A percentile compares a stretch with the other conserved stretches of the same genome.
Conservation (phyloP, 2,113 vertebrate species). For the Apteryx owenii region DNA sequence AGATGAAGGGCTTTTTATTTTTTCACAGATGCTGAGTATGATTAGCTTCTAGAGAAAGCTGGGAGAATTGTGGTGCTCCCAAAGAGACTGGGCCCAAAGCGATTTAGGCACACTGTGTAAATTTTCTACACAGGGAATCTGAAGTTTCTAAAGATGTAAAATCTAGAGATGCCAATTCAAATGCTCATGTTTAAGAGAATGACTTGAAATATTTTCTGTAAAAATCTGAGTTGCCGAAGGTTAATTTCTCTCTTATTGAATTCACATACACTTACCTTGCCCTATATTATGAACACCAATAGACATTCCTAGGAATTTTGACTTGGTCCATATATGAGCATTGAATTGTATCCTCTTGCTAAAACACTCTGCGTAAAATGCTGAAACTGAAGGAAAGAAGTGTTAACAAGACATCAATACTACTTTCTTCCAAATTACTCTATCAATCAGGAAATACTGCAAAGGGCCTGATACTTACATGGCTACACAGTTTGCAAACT, state of each 20-base stretch:
- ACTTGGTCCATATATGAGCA: conserved; percentile 99
- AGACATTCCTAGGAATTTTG: conserved; percentile 98
- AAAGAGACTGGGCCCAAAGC: not conserved
- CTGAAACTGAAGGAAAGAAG: conserved; percentile 89
- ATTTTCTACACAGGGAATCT: not conserved
- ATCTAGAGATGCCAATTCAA: not conserved
- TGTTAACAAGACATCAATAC: not conserved
- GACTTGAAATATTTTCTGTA: not conserved
- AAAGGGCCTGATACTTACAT: not conserved
- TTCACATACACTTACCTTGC: conserved; percentile 83
- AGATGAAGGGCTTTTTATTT: not conserved
- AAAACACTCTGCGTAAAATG: conserved; percentile 97
- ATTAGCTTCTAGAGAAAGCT: not conserved
- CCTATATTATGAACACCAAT: conserved; percentile 99
- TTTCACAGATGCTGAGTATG: not conserved
- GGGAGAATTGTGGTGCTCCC: not conserved
- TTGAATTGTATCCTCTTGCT: conserved; percentile 98
- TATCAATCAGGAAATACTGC: not conserved
- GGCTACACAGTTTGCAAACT: not conserved
- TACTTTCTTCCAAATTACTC: not conserved
- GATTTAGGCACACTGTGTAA: not conserved
- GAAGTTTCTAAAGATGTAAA: not conserved
- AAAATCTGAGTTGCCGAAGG: not conserved
- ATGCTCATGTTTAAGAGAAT: not conserved
- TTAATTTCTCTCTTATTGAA: not conserved